Percentiles rank a stretch among this genome's conserved stretches.
Evolutionary conservation across 2,888 invertebrate genomes (phyloP).

Genomic region (Nemotelus pantherinus): DNA sequence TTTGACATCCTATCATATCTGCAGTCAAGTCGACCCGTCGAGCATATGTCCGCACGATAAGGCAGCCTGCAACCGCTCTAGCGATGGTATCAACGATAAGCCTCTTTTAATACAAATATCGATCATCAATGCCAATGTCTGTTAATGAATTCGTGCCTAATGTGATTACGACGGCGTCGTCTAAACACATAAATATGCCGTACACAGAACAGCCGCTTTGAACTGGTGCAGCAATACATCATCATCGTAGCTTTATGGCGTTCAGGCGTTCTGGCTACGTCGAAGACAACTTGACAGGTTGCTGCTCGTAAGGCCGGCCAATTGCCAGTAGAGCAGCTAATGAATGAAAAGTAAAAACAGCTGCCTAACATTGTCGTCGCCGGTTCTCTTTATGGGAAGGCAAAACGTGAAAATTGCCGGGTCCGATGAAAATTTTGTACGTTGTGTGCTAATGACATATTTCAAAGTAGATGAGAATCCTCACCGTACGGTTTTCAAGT

Average conservation of each 20-base stretch:
- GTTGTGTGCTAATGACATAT: constrained; percentile 30
- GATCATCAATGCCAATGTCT: neutral
- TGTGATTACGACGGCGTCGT: neutral
- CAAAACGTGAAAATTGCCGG: constrained; percentile 2
- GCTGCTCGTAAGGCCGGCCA: neutral
- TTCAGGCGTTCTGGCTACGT: neutral
- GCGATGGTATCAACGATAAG: neutral
- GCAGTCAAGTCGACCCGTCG: too few relatives aligned
- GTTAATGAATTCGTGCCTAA: constrained; percentile 1
- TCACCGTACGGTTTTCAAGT: neutral
- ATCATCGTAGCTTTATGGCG: constrained; percentile 11
- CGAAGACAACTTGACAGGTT: constrained; percentile 9
- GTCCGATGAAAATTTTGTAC: constrained; percentile 8
- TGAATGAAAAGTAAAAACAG: constrained; percentile 39
- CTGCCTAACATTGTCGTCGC: neutral
- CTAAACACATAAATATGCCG: neutral
- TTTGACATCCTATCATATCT: too few relatives aligned
- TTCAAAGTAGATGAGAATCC: constrained; percentile 12
- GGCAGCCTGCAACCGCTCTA: too few relatives aligned
- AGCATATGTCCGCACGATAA: too few relatives aligned
- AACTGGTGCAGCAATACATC: constrained; percentile 6
- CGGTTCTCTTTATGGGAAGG: neutral
- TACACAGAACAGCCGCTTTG: neutral
- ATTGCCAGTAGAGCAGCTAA: neutral
- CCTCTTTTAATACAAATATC: neutral